Percentiles rank a stretch among this genome's conserved stretches.
Evolutionary conservation across 1,140 invertebrate species (phyloP).

Genomic region (Lasaia peninsularis): DNA sequence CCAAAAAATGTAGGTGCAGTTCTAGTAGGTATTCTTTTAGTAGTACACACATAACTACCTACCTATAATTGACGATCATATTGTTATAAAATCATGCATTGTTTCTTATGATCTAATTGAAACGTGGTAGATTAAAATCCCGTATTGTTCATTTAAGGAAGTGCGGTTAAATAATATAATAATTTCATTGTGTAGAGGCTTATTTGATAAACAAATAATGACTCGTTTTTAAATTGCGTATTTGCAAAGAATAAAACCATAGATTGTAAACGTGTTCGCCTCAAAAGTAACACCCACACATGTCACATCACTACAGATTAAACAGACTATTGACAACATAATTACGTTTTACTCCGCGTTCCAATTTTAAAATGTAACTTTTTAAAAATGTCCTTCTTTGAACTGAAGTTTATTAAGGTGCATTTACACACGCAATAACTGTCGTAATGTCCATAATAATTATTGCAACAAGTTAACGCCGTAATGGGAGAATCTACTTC

Average conservation of each 20-base stretch:
- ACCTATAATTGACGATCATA: too few species aligned
- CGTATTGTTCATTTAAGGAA: too few species aligned
- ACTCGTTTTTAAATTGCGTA: slow-evolving; percentile 2
- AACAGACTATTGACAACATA: slow-evolving; percentile 33
- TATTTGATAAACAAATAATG: background rate
- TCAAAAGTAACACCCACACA: slow-evolving; percentile 20
- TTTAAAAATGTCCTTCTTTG: slow-evolving; percentile 19
- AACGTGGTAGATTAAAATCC: too few species aligned
- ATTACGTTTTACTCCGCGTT: slow-evolving; percentile 27
- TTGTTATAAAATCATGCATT: too few species aligned
- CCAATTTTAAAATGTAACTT: slow-evolving; percentile 23
- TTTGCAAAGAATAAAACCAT: slow-evolving; percentile 8
- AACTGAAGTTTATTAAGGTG: background rate
- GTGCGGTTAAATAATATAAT: too few species aligned
- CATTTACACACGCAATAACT: background rate
- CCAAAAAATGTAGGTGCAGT: too few species aligned
- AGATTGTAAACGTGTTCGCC: slow-evolving; percentile 10
- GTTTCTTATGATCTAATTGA: too few species aligned
- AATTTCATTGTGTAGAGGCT: background rate
- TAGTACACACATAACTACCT: too few species aligned
- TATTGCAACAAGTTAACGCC: too few species aligned
- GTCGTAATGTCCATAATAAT: too few species aligned
- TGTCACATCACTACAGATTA: slow-evolving; percentile 24
- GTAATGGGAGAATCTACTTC: too few species aligned
- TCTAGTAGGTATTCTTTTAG: too few species aligned